Evolutionary conservation across 2,797 vertebrate species (phyloP).

Genomic region (Gymnopithys bicolor): DNA sequence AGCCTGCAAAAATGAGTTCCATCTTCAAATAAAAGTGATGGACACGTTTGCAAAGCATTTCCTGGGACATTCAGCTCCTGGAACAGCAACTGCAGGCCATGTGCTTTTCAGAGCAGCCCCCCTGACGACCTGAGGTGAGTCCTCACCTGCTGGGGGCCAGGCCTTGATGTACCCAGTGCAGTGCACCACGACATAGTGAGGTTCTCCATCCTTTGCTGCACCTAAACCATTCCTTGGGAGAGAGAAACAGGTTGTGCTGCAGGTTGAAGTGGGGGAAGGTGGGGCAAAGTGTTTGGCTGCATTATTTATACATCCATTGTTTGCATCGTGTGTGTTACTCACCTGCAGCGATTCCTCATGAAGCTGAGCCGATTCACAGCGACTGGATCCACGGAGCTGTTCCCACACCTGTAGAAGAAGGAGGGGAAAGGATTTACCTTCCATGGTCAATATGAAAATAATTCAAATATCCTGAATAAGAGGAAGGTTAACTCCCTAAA

Average conservation of each 20-base stretch:
- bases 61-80: not conserved
- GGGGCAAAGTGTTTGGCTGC: fast-evolving
- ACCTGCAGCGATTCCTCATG: constrained; percentile 92
- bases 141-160: constrained; percentile 93
- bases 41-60: fast-evolving
- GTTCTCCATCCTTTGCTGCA: constrained; percentile 90
- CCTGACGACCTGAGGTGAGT: fast-evolving
- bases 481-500: not conserved
- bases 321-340: fast-evolving
- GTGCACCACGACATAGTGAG: constrained; percentile 94
- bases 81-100: fast-evolving
- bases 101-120: not conserved
- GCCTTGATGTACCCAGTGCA: constrained; percentile 98
- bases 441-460: not conserved
- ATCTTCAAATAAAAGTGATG: not conserved
- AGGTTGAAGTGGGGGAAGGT: fast-evolving
- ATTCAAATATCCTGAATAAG: fast-evolving
- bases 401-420: constrained; percentile 83
- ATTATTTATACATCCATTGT: fast-evolving
- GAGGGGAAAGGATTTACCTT: not conserved
- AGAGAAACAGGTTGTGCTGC: not conserved
- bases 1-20: not conserved
- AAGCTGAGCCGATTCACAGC: constrained; percentile 91
- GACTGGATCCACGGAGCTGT: constrained; percentile 84
- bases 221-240: constrained; percentile 89